Evolutionary conservation across 2,888 invertebrate genomes (phyloP), one percentile per base, ranked within the genome.

Genomic region (Rhabditophanes sp.): DNA sequence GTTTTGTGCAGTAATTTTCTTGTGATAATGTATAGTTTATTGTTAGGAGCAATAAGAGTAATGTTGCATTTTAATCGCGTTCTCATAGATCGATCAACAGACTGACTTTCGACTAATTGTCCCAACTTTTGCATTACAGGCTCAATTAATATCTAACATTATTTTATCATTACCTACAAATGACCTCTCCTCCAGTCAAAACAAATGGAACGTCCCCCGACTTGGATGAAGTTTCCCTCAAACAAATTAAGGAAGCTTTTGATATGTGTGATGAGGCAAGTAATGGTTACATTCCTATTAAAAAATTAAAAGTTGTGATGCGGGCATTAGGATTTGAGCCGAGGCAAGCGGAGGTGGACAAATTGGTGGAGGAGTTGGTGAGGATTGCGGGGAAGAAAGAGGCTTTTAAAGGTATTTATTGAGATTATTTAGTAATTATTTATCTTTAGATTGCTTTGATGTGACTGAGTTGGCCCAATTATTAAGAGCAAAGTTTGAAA

Each of bases 241-340:
- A n/a, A n/a, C n/a, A 38, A 11, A 25, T 43, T 12, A 12, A 18
- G 18, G 21, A 45, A 25, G 47, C 46, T 11, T 45, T 45, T 23
- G 48, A 56, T n/a, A 28, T 32, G 16, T 45, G 41, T 30, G 47
- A 45, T 35, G 33, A 32, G 9, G 24, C 29, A 12, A 33, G 32
- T 8, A 19, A 25, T n/a, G 46, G 46, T 20, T 41, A 46, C 17
- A 41, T 45, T 46, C 18, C 45, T 11, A 48, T 43, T 12, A 45
- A 52, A 23, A 26, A 26, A 16, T 28, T 45, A 14, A 45, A 45
- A 35, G 42, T 36, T 20, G 45, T 50, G 4, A 34, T 45, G 34
- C 37, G 43, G n/a, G 34, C 35, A 9, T 23, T 52, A 12, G 51
- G 42, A 17, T 52, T 50, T 24, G 51, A 52, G 25, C 51, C 51